Base-by-base conservation (phyloP, 1,140 invertebrate genomes). In the Aphis craccivora region DNA sequence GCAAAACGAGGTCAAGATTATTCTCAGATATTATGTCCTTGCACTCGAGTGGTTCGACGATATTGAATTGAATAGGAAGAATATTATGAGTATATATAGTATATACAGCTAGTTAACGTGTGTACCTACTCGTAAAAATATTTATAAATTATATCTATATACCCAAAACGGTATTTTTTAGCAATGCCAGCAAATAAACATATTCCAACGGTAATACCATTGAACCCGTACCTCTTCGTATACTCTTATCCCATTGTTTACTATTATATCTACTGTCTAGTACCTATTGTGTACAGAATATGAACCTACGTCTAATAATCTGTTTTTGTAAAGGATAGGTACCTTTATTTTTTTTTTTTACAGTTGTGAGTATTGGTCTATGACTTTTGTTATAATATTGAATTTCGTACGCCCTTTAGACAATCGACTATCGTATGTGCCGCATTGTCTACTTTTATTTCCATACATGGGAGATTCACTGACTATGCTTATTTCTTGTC, bases 1-100 rank as follows among this genome's bases (percentile, higher is more conserved):
- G n/a, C n/a, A 23, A 55, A 89, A 89, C 35, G 88, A 89, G 88
- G 88, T 89, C 88, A 89, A 89, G 48, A 89, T 89, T 89, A 89
- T 89, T 89, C 35, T 55, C 3, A 89, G 30, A 89, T 89, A 25
- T 76, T n/a, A 37, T 53, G 88, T 89, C 88, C 88, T 89, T 89
- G 88, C 51, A 89, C 87, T 35, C n/a, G 9, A 89, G 35, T 25
- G 22, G 45, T 88, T 35, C n/a, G 45, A 53, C 9, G 48, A 88
- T 88, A 53, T 88, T 53, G 48, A 84, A 84, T 84, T 40, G 35
- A 51, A 88, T 30, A 88, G 45, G 20, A 48, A n/a, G n/a, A 88
- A 48, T 88, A 53, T 87, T 22, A 87, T 87, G n/a, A n/a, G 14
- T 87, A n/a, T 35, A 35, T 48, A 88, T 40, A 40, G 37, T 40